A percentile compares a stretch with the other conserved stretches of the same genome.
Evolutionary conservation across 2,888 invertebrate species (phyloP).

Genomic region (Archaeoteleia sp.): DNA sequence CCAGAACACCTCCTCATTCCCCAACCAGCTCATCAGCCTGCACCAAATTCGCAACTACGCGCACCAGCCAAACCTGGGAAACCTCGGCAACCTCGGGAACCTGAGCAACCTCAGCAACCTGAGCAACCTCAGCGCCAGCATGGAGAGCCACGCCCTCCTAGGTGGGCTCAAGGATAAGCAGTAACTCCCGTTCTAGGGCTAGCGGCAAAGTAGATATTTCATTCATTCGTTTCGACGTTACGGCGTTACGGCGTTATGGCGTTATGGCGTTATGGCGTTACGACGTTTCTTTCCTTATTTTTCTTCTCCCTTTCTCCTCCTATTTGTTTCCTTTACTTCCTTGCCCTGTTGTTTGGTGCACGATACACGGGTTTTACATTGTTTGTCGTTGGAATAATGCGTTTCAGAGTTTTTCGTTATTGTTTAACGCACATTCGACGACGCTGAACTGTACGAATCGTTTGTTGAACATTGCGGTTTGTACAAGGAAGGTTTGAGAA

Average conservation of each 20-base stretch:
- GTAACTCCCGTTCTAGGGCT: constrained; percentile 55
- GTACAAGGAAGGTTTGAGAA: too few relatives aligned
- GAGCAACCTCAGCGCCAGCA: constrained; percentile 70
- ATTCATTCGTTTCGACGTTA: neutral
- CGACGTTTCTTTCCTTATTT: constrained; percentile 1
- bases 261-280: too few relatives aligned
- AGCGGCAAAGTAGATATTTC: constrained; percentile 2
- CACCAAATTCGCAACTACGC: constrained; percentile 98
- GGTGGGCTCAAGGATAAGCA: constrained; percentile 73
- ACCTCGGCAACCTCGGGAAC: constrained; percentile 69
- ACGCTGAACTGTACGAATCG: too few relatives aligned
- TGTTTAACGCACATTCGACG: too few relatives aligned
- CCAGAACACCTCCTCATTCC: constrained; percentile 82
- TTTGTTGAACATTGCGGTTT: too few relatives aligned
- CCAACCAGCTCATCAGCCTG: constrained; percentile 94
- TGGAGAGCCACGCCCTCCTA: constrained; percentile 71
- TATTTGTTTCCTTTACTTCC: neutral
- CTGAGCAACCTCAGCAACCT: constrained; percentile 70
- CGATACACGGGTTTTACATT: too few relatives aligned
- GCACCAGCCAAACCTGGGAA: constrained; percentile 87
- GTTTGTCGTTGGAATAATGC: too few relatives aligned
- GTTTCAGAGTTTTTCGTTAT: too few relatives aligned
- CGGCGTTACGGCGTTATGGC: too few relatives aligned
- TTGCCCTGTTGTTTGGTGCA: too few relatives aligned
- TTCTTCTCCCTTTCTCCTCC: constrained; percentile 1